Base-by-base conservation (phyloP, 2,797 vertebrate species). In the Salmo trutta region DNA sequence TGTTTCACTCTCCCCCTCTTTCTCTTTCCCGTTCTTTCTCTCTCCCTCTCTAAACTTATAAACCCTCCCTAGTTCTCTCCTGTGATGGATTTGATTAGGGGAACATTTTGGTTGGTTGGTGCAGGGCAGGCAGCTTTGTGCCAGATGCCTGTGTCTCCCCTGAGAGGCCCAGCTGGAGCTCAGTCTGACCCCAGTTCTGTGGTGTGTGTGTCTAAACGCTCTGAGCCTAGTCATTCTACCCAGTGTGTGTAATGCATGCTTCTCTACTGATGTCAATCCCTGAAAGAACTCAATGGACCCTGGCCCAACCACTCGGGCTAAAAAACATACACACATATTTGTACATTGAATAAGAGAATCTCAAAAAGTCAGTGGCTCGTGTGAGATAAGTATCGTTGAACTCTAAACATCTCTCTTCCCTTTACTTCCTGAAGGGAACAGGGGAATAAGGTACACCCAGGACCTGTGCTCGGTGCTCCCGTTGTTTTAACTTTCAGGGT, bases 391-490 rank as follows among this genome's bases (percentile, higher is more conserved):
- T 59, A 33, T 54, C 24, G 73, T 68, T 56, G 75, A 78, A 53
- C 3, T 47, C 73, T 3, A 47, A 84, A 75, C 74, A 72, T 83
- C 41, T 78, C 41, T 53, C 67, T 70, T 12, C 12, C 16, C 73
- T 78, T 79, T 47, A 47, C 41, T 47, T 47, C 41, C 41, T 47
- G 41, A 47, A 47, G 54, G 41, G 75, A 67, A 71, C 27, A 24
- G 31, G 53, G 68, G 67, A 75, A 54, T 79, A 27, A 8, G 56
- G 64, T 72, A 47, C 41, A 47, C 41, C 41, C 41, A 47, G 41
- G 41, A 12, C 41, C 41, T 47, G 62, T 52, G 27, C 70, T 84
- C 65, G 5, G 36, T 36, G 31, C 31, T 7, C 15, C 7, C 8
- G n/a, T 15, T 36, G 19, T 10, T 64, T 33, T n/a, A 31, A 27